These are phyloP conservation scores for Clupea harengus DNA, from an alignment of 2,113 vertebrate genomes.

Conservation along the genomic window DNA sequence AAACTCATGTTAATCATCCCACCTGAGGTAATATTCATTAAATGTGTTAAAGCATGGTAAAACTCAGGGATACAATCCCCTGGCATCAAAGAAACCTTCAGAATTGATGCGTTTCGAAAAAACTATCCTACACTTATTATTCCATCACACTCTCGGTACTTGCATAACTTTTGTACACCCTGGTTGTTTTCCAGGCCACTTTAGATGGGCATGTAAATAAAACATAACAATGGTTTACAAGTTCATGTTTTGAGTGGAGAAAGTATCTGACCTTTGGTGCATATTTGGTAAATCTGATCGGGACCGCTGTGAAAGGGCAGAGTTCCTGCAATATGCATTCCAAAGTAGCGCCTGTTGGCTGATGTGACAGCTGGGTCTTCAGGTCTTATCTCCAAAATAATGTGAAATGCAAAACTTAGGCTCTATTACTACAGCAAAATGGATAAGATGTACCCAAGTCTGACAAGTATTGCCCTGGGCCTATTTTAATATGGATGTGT, in stretches of 20 bases:
- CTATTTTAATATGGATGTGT: neutral
- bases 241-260: neutral
- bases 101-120: neutral
- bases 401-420: neutral
- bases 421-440: neutral
- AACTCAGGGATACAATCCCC: neutral
- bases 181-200: neutral
- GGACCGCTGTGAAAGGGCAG: neutral
- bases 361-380: neutral
- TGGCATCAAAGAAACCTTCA: neutral
- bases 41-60: neutral
- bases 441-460: neutral
- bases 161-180: neutral
- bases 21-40: neutral
- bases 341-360: neutral
- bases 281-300: neutral
- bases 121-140: neutral
- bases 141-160: neutral
- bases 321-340: neutral
- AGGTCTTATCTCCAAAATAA: neutral
- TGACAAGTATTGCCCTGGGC: neutral
- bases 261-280: neutral
- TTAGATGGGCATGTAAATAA: neutral
- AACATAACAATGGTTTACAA: neutral
- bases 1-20: slow-evolving; percentile 4